These are phyloP conservation scores for Drosophila testacea DNA, from an alignment of 2,888 invertebrate genomes.

Conservation along the genomic window DNA sequence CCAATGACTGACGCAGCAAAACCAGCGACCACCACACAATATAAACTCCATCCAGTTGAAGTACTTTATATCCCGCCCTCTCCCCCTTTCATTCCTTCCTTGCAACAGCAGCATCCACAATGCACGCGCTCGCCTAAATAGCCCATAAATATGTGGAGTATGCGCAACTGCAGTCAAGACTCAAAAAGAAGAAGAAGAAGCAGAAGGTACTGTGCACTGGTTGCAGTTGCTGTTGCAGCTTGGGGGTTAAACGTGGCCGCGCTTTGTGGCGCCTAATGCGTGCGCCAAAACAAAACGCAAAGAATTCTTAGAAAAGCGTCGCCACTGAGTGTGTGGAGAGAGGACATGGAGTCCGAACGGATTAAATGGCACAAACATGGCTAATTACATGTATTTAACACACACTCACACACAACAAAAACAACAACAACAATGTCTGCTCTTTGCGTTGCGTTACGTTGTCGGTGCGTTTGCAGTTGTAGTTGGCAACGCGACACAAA, in stretches of 20 bases:
- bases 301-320: slow-evolving; percentile 78
- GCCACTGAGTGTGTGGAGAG: slow-evolving; percentile 40
- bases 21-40: slow-evolving; percentile 31
- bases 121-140: slow-evolving; percentile 68
- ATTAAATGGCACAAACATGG: slow-evolving; percentile 81
- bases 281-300: slow-evolving; percentile 78
- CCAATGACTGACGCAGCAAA: slow-evolving; percentile 67
- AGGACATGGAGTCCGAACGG: slow-evolving; percentile 60
- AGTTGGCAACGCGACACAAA: slow-evolving; percentile 70
- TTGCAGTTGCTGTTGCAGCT: slow-evolving; percentile 43
- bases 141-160: slow-evolving; percentile 80
- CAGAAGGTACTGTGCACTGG: slow-evolving; percentile 2
- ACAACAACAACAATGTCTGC: slow-evolving; percentile 30
- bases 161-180: slow-evolving; percentile 54
- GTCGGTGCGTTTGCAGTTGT: slow-evolving; percentile 57
- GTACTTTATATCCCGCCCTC: background rate
- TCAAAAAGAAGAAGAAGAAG: background rate
- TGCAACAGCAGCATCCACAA: slow-evolving; percentile 54
- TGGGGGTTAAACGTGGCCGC: slow-evolving; percentile 76
- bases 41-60: slow-evolving; percentile 20
- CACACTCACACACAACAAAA: slow-evolving; percentile 39
- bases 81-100: background rate
- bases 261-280: slow-evolving; percentile 78
- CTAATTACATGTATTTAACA: slow-evolving; percentile 81
- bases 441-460: slow-evolving; percentile 26